These are phyloP conservation scores for Erethizon dorsatum DNA, from an alignment of 2,797 vertebrate species.

Conservation along the genomic window DNA sequence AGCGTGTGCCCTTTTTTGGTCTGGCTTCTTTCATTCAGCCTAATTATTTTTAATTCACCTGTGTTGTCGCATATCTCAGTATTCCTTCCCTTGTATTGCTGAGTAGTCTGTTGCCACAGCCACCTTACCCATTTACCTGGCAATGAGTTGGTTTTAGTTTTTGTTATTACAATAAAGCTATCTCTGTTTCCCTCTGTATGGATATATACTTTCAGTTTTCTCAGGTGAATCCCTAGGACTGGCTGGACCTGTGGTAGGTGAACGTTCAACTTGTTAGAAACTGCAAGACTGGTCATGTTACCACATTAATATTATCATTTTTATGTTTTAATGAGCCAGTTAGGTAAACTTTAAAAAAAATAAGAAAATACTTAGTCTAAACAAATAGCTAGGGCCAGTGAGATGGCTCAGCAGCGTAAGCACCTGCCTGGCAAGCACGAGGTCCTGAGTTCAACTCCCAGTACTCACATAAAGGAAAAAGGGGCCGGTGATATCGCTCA, in stretches of 20 bases:
- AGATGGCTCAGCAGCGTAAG: too few species aligned
- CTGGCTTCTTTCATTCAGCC: not conserved
- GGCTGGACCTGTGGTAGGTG: not conserved
- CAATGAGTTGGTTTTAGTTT: conserved; percentile 13
- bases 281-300: not conserved
- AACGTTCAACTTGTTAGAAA: conserved; percentile 61
- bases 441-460: too few species aligned
- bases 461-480: too few species aligned
- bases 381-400: not conserved
- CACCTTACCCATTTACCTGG: not conserved
- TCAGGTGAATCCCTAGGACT: conserved; percentile 24
- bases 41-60: conserved; percentile 10
- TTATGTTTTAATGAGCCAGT: conserved; percentile 18
- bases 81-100: conserved; percentile 17
- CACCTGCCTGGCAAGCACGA: too few species aligned
- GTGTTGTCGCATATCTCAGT: not conserved
- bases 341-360: not conserved
- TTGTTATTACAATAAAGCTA: conserved; percentile 42
- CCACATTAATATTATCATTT: not conserved
- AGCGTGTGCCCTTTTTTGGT: not conserved
- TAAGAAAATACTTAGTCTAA: not conserved
- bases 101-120: not conserved
- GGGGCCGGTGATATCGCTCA: too few species aligned
- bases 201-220: conserved; percentile 48
- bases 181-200: conserved; percentile 44